A percentile compares a stretch with the other conserved stretches of the same genome.
phyloP scores from a whole-genome alignment of 1,140 invertebrate genomes.

The Halictus rubicundus region DNA sequence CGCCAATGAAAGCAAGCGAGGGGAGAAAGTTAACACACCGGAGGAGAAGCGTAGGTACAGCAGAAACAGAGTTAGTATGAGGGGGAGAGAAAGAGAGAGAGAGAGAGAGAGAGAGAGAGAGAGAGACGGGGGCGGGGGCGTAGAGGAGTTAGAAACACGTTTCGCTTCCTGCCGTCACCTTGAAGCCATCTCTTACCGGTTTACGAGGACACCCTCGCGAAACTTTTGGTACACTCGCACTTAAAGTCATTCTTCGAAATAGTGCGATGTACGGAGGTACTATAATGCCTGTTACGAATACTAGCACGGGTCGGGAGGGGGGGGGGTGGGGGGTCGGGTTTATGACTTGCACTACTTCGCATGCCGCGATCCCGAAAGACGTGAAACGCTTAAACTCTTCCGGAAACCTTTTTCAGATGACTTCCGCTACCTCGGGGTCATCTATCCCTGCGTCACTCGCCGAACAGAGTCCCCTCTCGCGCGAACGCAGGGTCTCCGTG shows the following conservation, averaged over 20 bases:
- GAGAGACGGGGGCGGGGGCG: background rate
- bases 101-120: background rate
- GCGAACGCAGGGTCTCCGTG: background rate
- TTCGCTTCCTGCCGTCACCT: constrained; percentile 60
- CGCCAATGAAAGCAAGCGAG: constrained; percentile 17
- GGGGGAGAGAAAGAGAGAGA: background rate
- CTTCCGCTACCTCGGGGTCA: background rate
- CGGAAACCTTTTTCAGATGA: constrained; percentile 50
- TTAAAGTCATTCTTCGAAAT: constrained; percentile 65
- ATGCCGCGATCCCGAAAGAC: constrained; percentile 45
- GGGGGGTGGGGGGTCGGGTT: constrained; percentile 34
- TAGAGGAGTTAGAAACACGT: constrained; percentile 56
- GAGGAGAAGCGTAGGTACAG: background rate
- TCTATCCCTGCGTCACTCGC: background rate
- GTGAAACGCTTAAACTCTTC: constrained; percentile 54
- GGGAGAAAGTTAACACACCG: constrained; percentile 19
- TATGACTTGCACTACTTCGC: constrained; percentile 58
- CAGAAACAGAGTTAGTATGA: constrained; percentile 8
- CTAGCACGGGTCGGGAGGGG: background rate
- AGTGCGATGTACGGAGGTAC: constrained; percentile 42
- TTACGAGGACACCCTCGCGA: constrained; percentile 53
- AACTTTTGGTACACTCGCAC: constrained; percentile 55
- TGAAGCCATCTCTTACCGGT: constrained; percentile 61
- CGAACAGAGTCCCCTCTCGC: no score
- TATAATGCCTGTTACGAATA: constrained; percentile 61